Conservation (phyloP, 2,888 invertebrate genomes). For the Bombylius major region DNA sequence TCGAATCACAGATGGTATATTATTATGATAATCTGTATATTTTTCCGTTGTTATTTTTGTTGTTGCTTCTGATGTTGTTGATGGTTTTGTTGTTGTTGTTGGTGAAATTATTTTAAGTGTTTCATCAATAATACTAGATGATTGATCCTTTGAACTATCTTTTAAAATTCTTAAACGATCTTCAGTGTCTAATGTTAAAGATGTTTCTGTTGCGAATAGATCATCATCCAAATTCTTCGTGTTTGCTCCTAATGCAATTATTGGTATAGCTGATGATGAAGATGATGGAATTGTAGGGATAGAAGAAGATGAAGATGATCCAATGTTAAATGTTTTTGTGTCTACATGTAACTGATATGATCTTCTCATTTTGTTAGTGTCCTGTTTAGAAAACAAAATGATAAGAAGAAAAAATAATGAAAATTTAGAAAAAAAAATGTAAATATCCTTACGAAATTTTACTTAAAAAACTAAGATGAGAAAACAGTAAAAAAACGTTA, state of each 20-base stretch:
- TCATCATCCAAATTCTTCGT: conserved; percentile 18
- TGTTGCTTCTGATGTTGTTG: background rate
- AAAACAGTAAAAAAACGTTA: too few relatives aligned
- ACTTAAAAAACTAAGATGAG: too few relatives aligned
- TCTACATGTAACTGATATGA: conserved; percentile 26
- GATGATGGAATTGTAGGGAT: conserved; percentile 13
- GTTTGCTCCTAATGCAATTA: conserved; percentile 20
- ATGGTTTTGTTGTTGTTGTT: conserved; percentile 2
- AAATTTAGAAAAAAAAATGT: too few relatives aligned
- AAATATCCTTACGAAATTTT: too few relatives aligned
- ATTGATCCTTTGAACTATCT: conserved; percentile 18
- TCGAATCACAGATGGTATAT: conserved; percentile 17
- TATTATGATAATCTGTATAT: conserved; percentile 6
- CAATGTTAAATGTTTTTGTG: conserved; percentile 23
- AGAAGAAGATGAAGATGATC: conserved; percentile 12
- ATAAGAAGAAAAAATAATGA: too few relatives aligned
- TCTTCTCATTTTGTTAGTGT: conserved; percentile 26
- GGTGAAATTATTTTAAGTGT: conserved; percentile 1
- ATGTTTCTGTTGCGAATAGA: conserved; percentile 17
- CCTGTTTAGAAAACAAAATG: conserved; percentile 17
- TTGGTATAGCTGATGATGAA: conserved; percentile 20
- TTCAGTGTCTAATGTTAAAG: conserved; percentile 20
- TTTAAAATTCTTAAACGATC: conserved; percentile 22
- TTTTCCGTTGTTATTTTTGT: background rate
- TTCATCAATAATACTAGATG: too few relatives aligned